phyloP scores from a whole-genome alignment of 2,888 invertebrate species.

The Stenotaenia linearis region DNA sequence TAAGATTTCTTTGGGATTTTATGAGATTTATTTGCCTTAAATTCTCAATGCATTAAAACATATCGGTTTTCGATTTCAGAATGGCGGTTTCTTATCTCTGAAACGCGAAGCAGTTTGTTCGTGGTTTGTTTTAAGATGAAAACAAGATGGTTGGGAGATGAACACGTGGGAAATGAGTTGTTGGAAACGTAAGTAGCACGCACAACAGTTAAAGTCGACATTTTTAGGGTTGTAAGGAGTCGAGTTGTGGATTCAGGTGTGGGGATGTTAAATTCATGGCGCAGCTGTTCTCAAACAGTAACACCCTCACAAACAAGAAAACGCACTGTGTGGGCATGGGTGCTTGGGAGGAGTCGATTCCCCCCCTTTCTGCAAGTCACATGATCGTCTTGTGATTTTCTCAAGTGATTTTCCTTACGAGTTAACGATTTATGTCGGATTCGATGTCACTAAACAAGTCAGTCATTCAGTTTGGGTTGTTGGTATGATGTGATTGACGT shows the following conservation, averaged over 20 bases:
- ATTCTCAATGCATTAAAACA: too few relatives aligned
- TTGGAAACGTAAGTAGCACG: neutral
- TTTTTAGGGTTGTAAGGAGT: neutral
- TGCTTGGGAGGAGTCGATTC: neutral
- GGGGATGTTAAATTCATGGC: constrained; percentile 19
- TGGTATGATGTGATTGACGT: too few relatives aligned
- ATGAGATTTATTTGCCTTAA: too few relatives aligned
- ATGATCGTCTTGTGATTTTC: neutral
- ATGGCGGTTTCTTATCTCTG: too few relatives aligned
- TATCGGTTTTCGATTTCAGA: too few relatives aligned
- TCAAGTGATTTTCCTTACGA: neutral
- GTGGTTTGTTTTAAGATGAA: too few relatives aligned
- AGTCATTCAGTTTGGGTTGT: neutral
- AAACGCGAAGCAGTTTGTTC: too few relatives aligned
- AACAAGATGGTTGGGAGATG: neutral
- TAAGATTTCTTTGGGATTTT: too few relatives aligned
- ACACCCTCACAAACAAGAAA: constrained; percentile 18
- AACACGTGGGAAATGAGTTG: neutral
- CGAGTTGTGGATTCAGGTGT: constrained; percentile 12
- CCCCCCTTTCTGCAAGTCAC: neutral
- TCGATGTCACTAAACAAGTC: neutral
- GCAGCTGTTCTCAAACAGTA: constrained; percentile 5
- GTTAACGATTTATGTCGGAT: neutral
- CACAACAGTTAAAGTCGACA: neutral
- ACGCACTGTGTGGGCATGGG: neutral